These are phyloP conservation scores for Dryocosmus kuriphilus DNA, from an alignment of 2,888 invertebrate species.

Conservation along the genomic window DNA sequence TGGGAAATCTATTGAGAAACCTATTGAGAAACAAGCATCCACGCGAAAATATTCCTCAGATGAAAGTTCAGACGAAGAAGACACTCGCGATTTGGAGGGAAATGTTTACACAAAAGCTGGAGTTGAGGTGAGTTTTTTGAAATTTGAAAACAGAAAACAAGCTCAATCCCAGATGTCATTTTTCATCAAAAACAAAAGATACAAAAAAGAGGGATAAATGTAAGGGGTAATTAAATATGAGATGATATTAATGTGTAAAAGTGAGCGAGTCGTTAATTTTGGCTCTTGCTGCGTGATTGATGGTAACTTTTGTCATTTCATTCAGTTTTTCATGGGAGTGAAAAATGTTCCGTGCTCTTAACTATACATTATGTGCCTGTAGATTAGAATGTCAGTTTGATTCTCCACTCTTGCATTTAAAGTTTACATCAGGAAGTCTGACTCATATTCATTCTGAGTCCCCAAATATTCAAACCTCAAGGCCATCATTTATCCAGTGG, in stretches of 20 bases:
- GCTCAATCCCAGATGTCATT: not conserved
- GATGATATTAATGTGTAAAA: not conserved
- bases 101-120: conserved; percentile 88
- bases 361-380: not conserved
- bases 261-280: not conserved
- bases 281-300: not conserved
- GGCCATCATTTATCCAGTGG: not conserved
- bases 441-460: not conserved
- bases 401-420: not conserved
- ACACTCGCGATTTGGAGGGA: conserved; percentile 88
- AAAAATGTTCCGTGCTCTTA: not conserved
- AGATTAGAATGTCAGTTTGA: not conserved
- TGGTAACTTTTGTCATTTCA: not conserved
- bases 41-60: conserved; percentile 80
- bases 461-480: not conserved
- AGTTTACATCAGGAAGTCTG: not conserved
- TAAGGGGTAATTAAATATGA: not conserved
- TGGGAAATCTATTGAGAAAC: conserved; percentile 53
- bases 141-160: not conserved
- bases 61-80: conserved; percentile 84
- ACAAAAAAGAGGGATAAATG: not conserved
- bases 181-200: not conserved
- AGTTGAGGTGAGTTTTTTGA: conserved; percentile 80
- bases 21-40: conserved; percentile 42
- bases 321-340: not conserved